Percentiles rank a stretch among this genome's conserved stretches.
Conservation (phyloP, 2,797 vertebrate species). For the Rousettus madagascariensis region DNA sequence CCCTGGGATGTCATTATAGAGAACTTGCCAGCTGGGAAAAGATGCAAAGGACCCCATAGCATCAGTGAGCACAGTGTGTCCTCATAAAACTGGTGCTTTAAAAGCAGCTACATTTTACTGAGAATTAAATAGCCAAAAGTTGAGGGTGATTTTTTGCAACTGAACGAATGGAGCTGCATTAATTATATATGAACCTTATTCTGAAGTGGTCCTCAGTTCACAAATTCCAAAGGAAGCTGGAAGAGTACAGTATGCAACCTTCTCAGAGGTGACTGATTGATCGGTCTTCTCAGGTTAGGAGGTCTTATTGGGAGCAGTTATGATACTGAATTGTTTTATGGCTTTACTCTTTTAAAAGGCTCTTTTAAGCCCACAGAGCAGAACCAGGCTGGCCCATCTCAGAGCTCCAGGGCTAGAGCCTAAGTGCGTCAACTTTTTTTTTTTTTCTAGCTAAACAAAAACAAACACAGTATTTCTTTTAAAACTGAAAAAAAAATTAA, state of each 20-base stretch:
- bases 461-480: background rate
- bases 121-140: slow-evolving; percentile 59
- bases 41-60: slow-evolving; percentile 34
- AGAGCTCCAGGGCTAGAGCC: background rate
- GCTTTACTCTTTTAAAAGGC: slow-evolving; percentile 46
- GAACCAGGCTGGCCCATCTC: slow-evolving; percentile 34
- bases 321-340: slow-evolving; percentile 52
- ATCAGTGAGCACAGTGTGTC: slow-evolving; percentile 42
- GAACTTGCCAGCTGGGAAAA: slow-evolving; percentile 57
- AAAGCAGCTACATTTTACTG: slow-evolving; percentile 48
- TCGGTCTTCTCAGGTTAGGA: slow-evolving; percentile 24
- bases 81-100: slow-evolving; percentile 68
- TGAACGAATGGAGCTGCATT: slow-evolving; percentile 48
- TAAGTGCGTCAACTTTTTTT: slow-evolving; percentile 19
- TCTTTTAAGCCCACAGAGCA: slow-evolving; percentile 51
- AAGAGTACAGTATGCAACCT: slow-evolving; percentile 28
- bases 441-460: slow-evolving; percentile 23
- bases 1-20: background rate
- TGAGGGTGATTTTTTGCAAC: slow-evolving; percentile 49
- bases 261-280: background rate
- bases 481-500: slow-evolving; percentile 13
- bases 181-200: slow-evolving; percentile 56
- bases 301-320: slow-evolving; percentile 27
- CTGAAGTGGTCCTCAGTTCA: slow-evolving; percentile 23
- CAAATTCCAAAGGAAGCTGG: slow-evolving; percentile 37